Conservation (phyloP, 2,113 vertebrate species). For the Coturnix japonica region DNA sequence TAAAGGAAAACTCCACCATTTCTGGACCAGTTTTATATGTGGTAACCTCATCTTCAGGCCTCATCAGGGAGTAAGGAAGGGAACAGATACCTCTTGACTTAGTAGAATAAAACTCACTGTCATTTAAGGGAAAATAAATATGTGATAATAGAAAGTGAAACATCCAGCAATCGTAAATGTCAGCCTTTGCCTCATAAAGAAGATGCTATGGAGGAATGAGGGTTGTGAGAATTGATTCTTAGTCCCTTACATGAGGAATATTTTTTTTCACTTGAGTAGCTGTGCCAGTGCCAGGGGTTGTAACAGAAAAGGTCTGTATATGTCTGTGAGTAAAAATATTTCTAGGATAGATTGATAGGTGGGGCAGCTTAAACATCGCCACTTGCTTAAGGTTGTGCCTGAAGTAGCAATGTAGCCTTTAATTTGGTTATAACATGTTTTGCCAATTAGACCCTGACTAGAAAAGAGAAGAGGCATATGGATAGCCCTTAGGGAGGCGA, state of each 20-base stretch:
- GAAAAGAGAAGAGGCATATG: background rate
- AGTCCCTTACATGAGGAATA: background rate
- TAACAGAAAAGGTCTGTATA: background rate
- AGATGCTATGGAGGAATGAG: background rate
- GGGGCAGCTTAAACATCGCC: background rate
- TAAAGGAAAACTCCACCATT: background rate
- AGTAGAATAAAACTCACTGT: background rate
- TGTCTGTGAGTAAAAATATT: background rate
- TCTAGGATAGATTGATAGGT: background rate
- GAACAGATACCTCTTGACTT: background rate
- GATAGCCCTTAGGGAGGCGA: background rate
- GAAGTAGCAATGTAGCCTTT: background rate
- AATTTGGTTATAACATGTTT: background rate
- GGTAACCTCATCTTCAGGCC: background rate
- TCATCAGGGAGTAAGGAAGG: background rate
- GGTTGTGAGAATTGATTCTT: background rate
- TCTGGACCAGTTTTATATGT: background rate
- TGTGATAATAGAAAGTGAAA: background rate
- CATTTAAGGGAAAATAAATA: accelerated
- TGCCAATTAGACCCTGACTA: background rate
- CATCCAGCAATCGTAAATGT: background rate
- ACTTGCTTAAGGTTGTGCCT: background rate
- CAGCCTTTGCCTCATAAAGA: background rate
- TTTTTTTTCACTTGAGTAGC: background rate
- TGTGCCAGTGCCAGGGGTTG: background rate